A percentile compares a stretch with the other conserved stretches of the same genome.
Conservation (phyloP, 2,797 vertebrate species). For the Chromobotia macracanthus region DNA sequence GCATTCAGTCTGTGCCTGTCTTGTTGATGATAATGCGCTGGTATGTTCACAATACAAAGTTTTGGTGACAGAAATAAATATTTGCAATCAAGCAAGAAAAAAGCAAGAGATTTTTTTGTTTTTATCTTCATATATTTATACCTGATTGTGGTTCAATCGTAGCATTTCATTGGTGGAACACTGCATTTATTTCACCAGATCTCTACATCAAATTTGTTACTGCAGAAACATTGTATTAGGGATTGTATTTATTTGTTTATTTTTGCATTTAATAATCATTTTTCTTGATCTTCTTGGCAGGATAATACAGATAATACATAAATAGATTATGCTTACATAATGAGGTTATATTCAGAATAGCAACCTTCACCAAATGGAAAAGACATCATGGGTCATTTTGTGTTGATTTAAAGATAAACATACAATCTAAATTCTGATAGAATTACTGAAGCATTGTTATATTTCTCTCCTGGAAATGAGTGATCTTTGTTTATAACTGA, state of each 20-base stretch:
- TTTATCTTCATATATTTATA: slow-evolving; percentile 28
- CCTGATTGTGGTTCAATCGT: slow-evolving; percentile 1
- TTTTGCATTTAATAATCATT: slow-evolving; percentile 29
- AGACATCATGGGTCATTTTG: slow-evolving; percentile 1
- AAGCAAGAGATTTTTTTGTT: slow-evolving; percentile 17
- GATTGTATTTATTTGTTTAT: neutral
- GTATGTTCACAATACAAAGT: slow-evolving; percentile 8
- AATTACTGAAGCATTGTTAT: slow-evolving; percentile 14
- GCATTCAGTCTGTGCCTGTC: neutral
- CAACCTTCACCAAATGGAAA: neutral
- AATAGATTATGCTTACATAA: slow-evolving; percentile 7
- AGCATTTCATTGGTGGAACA: slow-evolving; percentile 33
- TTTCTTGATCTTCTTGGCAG: slow-evolving; percentile 51
- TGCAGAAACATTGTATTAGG: neutral
- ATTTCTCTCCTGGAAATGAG: neutral
- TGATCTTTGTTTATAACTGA: neutral
- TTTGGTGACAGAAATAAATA: slow-evolving; percentile 3
- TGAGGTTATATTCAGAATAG: neutral
- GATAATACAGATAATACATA: slow-evolving; percentile 3
- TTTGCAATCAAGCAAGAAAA: neutral
- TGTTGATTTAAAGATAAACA: slow-evolving; percentile 6
- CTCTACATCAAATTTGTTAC: neutral
- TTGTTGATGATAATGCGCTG: slow-evolving; percentile 2
- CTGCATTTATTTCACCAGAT: neutral
- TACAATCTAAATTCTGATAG: slow-evolving; percentile 14